A percentile compares a stretch with the other conserved stretches of the same genome.
These are phyloP conservation scores for Pelmatolapia mariae DNA, from an alignment of 2,113 vertebrate species.

Conservation along the genomic window DNA sequence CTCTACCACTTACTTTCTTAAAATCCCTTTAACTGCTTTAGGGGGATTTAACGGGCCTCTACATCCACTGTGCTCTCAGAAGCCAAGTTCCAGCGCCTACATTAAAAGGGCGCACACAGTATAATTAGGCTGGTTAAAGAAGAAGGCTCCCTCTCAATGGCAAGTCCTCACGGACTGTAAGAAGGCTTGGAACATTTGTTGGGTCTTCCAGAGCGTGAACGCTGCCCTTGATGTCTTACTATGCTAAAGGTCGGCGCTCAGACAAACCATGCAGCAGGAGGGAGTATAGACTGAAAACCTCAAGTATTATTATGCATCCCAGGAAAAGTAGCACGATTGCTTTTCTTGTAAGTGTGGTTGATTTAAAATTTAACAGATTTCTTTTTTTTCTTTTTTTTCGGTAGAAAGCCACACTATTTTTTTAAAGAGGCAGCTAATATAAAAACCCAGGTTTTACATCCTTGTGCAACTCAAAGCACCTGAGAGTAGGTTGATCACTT, in stretches of 20 bases:
- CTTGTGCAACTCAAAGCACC: neutral
- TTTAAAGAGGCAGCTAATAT: neutral
- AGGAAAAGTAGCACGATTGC: neutral
- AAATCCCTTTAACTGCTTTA: constrained; percentile 63
- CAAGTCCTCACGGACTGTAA: constrained; percentile 30
- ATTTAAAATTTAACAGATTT: neutral
- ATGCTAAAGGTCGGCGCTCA: constrained; percentile 21
- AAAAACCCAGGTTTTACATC: neutral
- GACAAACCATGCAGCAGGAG: neutral
- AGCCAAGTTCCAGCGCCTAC: constrained; percentile 37
- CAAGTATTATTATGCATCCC: neutral
- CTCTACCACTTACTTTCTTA: constrained; percentile 38
- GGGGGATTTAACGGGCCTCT: constrained; percentile 55
- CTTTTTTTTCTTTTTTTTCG: neutral
- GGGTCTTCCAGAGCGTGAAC: constrained; percentile 32
- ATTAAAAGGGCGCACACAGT: constrained; percentile 52
- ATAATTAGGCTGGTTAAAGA: constrained; percentile 57
- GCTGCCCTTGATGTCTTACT: constrained; percentile 37
- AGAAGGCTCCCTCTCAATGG: constrained; percentile 25
- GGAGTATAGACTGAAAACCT: neutral
- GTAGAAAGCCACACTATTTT: neutral
- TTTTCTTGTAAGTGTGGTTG: neutral
- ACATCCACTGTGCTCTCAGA: constrained; percentile 37
- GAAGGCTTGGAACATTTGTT: constrained; percentile 39
- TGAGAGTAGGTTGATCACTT: neutral